Evolutionary conservation across 2,113 vertebrate genomes (phyloP).

Genomic region (Natator depressus): DNA sequence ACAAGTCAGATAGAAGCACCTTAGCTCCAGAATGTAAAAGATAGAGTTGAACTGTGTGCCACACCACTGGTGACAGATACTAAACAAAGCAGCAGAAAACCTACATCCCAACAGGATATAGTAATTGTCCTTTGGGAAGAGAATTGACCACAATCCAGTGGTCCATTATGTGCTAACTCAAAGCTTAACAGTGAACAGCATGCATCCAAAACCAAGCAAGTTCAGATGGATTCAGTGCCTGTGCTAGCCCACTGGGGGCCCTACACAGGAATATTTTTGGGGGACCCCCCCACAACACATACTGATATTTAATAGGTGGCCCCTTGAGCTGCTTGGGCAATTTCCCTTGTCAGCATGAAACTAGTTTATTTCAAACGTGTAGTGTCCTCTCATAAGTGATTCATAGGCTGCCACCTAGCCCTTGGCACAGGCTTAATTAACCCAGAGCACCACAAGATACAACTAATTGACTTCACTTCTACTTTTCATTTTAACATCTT

Average conservation of each 20-base stretch:
- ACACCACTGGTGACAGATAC: neutral
- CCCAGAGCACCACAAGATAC: neutral
- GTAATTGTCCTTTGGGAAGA: neutral
- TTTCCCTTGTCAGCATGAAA: neutral
- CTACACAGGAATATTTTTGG: neutral
- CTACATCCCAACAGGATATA: neutral
- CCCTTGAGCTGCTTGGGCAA: neutral
- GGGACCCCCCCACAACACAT: neutral
- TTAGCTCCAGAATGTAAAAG: neutral
- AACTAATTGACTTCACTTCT: accelerated
- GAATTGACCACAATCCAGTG: neutral
- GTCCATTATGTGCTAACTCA: neutral
- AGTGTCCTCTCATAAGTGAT: accelerated
- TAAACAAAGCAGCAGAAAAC: neutral
- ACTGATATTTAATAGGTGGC: neutral
- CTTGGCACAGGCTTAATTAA: neutral
- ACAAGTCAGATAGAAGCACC: neutral
- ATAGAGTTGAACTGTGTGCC: neutral
- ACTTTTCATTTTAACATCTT: neutral
- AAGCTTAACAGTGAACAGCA: neutral
- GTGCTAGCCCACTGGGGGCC: neutral
- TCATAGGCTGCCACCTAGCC: neutral
- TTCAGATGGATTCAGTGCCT: neutral
- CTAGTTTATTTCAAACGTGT: neutral
- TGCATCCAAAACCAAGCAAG: neutral